Evolutionary conservation across 2,888 invertebrate genomes (phyloP).

Genomic region (Pediacus dermestoides): DNA sequence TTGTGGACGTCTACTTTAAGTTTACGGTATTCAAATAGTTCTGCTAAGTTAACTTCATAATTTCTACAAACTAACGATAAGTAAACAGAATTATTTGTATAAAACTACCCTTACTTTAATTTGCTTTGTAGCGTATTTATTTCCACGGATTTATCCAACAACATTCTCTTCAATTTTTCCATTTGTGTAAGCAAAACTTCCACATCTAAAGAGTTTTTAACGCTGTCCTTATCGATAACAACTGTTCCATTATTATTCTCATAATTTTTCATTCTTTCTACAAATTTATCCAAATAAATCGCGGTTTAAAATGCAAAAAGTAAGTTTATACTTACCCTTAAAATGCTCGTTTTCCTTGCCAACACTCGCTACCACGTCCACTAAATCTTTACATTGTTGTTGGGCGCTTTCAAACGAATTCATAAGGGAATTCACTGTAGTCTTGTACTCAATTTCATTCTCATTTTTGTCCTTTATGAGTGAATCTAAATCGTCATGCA

Average conservation of each 20-base stretch:
- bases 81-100: neutral
- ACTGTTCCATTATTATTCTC: too few relatives aligned
- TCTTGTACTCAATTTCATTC: slow-evolving; percentile 29
- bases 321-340: slow-evolving; percentile 26
- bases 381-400: slow-evolving; percentile 37
- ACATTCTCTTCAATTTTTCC: slow-evolving; percentile 37
- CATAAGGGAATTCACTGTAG: slow-evolving; percentile 27
- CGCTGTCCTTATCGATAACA: too few relatives aligned
- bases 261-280: too few relatives aligned
- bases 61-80: slow-evolving; percentile 21
- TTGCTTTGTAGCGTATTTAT: slow-evolving; percentile 34
- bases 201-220: slow-evolving; percentile 29
- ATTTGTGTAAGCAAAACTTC: slow-evolving; percentile 25
- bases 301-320: too few relatives aligned
- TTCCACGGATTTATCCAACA: slow-evolving; percentile 38
- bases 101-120: slow-evolving; percentile 28
- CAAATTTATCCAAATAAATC: too few relatives aligned
- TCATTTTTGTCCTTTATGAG: slow-evolving; percentile 25
- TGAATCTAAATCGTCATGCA: slow-evolving; percentile 33
- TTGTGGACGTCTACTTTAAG: slow-evolving; percentile 31
- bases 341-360: slow-evolving; percentile 38
- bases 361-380: slow-evolving; percentile 33
- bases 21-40: slow-evolving; percentile 36
- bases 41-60: slow-evolving; percentile 33
- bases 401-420: slow-evolving; percentile 36